Evolutionary conservation across 92 coral and sea anemone genomes (phyloP).

Genomic region (Zoanthus sociatus): DNA sequence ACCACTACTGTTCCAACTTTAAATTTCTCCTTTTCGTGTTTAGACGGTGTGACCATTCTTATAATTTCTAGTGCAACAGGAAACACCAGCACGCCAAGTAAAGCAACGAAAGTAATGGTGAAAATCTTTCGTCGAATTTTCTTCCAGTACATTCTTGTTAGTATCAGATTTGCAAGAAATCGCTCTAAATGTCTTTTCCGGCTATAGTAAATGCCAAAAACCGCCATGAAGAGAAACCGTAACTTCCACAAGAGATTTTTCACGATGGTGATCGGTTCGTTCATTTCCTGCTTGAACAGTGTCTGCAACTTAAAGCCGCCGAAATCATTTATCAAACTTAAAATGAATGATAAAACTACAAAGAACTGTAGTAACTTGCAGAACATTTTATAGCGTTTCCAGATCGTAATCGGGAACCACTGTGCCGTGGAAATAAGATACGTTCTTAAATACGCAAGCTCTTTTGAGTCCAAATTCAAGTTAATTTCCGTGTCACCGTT

Average conservation of each 20-base stretch:
- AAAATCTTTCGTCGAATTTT: conserved; percentile 46
- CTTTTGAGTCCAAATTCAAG: conserved; percentile 47
- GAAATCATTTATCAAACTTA: conserved; percentile 45
- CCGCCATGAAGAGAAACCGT: conserved; percentile 57
- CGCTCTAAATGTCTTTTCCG: conserved; percentile 65
- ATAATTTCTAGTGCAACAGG: conserved; percentile 50
- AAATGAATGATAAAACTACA: conserved; percentile 13
- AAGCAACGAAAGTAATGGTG: conserved; percentile 14
- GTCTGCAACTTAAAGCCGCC: conserved; percentile 72
- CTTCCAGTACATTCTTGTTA: conserved; percentile 64
- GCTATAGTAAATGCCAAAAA: conserved; percentile 65
- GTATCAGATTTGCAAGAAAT: conserved; percentile 49
- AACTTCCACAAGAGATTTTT: conserved; percentile 70
- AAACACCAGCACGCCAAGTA: conserved; percentile 36
- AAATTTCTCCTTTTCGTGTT: conserved; percentile 49
- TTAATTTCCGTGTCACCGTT: conserved; percentile 57
- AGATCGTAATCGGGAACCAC: conserved; percentile 59
- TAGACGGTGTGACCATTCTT: conserved; percentile 49
- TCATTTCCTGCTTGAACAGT: conserved; percentile 58
- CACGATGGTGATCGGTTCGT: conserved; percentile 63
- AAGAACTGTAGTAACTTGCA: conserved; percentile 28
- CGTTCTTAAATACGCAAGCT: conserved; percentile 35
- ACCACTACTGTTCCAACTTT: background rate
- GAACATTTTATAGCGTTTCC: conserved; percentile 14
- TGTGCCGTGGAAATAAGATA: conserved; percentile 59